Evolutionary conservation across 2,113 vertebrate genomes (phyloP), one percentile per base, ranked within the genome.

Genomic region (Riparia riparia): DNA sequence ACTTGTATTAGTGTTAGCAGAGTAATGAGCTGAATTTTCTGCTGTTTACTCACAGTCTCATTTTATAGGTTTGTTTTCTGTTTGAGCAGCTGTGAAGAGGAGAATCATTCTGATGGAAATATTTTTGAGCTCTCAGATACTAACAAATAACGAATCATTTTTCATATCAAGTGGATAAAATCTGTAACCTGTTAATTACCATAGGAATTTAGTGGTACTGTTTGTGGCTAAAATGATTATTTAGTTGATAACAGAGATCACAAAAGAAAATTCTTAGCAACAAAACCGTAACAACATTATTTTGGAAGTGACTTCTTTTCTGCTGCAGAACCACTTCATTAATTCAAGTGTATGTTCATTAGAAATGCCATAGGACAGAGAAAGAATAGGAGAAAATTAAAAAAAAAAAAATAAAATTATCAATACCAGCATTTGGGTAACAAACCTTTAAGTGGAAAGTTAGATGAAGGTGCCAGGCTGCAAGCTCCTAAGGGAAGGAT

Each of bases 71-170:
- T 88, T 88, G 63, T 68, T 90, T 94, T 96, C 69, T 90, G 9
- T 93, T 93, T 93, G 85, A 93, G 60, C 86, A 93, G 60, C 73
- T 95, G 56, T 82, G 91, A 96, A 90, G 68, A 74, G n/a, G 14
- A 82, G 66, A 89, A 74, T 37, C 65, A 49, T 69, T 96, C 53
- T 93, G 41, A 86, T 49, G 51, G 87, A 91, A 94, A 76, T 89
- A 82, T 78, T 89, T 89, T 72, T 72, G 47, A 88, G 63, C 32
- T 89, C 57, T 95, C 56, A 91, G 45, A 84, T 76, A n/a, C 39
- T 54, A 89, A 50, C 31, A 96, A 66, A 66, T 74, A 96, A 73
- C 79, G 39, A 83, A 72, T 41, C 69, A 89, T 76, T 96, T 93
- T 50, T 94, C 51, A 56, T 85, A 71, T 78, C 39, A 90, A 81